Evolutionary conservation across 2,888 invertebrate species (phyloP).

Genomic region (Tenthredo mesomela): DNA sequence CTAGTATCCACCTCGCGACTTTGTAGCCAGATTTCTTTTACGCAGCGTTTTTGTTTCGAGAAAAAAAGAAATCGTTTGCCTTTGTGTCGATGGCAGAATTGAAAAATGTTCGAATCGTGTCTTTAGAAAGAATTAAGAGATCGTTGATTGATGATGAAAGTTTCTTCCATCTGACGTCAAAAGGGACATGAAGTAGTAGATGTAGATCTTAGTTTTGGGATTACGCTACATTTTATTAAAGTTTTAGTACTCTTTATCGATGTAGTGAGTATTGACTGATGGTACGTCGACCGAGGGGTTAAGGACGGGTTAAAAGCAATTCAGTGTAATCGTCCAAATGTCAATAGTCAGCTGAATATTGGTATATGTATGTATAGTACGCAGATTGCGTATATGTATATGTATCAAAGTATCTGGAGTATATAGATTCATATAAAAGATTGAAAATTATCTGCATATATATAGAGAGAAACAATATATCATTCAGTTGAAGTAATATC

Average conservation of each 20-base stretch:
- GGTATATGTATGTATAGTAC: neutral
- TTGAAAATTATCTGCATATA: neutral
- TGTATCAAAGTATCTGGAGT: neutral
- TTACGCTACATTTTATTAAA: neutral
- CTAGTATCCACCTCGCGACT: neutral
- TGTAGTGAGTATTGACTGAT: conserved; percentile 17
- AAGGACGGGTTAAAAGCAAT: conserved; percentile 30
- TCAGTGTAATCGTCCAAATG: conserved; percentile 28
- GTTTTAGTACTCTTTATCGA: neutral
- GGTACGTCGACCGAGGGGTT: conserved; percentile 28
- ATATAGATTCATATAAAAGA: neutral
- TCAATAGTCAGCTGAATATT: conserved; percentile 14
- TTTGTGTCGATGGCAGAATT: neutral
- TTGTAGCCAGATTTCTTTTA: neutral
- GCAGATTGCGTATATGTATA: neutral
- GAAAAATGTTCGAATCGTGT: neutral
- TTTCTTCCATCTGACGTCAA: neutral
- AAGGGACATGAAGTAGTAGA: neutral
- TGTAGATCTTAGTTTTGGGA: neutral
- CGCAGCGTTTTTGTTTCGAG: neutral
- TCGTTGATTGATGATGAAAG: neutral
- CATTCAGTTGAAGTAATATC: neutral
- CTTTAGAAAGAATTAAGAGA: neutral
- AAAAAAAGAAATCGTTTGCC: neutral
- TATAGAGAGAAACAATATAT: neutral